A percentile compares a stretch with the other conserved stretches of the same genome.
These are phyloP conservation scores for Procambarus clarkii DNA, from an alignment of 1,140 invertebrate genomes.

Conservation along the genomic window DNA sequence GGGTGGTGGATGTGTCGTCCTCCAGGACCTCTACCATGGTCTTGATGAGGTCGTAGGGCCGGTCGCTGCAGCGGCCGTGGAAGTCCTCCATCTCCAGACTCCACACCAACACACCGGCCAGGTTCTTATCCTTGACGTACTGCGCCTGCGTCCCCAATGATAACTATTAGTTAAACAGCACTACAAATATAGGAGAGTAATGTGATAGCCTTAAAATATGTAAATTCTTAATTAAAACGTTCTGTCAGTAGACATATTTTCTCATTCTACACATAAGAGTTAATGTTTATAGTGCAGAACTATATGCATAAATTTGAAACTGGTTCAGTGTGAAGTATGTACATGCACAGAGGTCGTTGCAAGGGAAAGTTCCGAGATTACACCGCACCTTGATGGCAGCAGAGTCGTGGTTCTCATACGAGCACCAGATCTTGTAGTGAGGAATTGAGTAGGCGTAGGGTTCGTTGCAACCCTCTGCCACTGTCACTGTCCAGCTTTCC, in stretches of 20 bases:
- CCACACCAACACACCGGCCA: conserved; percentile 79
- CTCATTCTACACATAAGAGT: no score
- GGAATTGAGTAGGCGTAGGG: neutral
- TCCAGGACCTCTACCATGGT: conserved; percentile 77
- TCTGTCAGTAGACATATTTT: no score
- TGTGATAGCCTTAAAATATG: no score
- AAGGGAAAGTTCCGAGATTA: no score
- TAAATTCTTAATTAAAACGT: no score
- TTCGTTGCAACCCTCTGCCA: neutral
- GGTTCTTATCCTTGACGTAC: conserved; percentile 74
- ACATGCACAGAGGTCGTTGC: no score
- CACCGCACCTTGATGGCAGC: conserved; percentile 73
- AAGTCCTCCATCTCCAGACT: conserved; percentile 78
- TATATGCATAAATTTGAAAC: no score
- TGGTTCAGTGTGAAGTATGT: no score
- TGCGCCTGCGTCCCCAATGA: conserved; percentile 24
- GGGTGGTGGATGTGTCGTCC: neutral
- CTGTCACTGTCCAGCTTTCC: neutral
- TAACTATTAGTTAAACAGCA: no score
- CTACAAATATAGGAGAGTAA: no score
- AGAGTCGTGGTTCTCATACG: conserved; percentile 4
- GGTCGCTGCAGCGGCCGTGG: conserved; percentile 75
- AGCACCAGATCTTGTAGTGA: conserved; percentile 9
- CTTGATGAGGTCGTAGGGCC: conserved; percentile 79
- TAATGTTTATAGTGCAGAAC: no score